A percentile compares a stretch with the other conserved stretches of the same genome.
These are phyloP conservation scores for Pseudomyrmex cubaensis DNA, from an alignment of 1,140 invertebrate species.

Conservation along the genomic window DNA sequence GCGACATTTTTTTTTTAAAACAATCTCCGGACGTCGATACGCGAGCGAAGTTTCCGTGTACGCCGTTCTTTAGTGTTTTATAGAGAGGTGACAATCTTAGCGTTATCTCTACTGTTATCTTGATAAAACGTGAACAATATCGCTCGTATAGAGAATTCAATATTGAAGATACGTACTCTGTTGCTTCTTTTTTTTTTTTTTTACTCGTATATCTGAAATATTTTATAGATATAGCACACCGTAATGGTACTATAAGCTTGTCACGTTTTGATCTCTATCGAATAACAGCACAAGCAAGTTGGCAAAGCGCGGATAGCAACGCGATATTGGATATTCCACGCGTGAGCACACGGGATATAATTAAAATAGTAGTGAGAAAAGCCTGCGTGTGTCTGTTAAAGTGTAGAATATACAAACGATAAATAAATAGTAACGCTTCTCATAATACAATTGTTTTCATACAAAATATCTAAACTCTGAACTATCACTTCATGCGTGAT, in stretches of 20 bases:
- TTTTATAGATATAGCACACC: too few relatives aligned
- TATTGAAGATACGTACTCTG: too few relatives aligned
- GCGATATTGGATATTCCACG: conserved; percentile 24
- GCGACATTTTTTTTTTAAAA: too few relatives aligned
- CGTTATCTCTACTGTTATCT: conserved; percentile 37
- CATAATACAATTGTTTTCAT: not conserved
- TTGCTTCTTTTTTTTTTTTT: not conserved
- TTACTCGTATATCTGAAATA: not conserved
- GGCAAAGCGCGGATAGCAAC: conserved; percentile 4
- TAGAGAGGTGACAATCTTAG: too few relatives aligned
- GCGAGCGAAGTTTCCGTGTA: too few relatives aligned
- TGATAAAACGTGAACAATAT: conserved; percentile 2
- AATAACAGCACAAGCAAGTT: not conserved
- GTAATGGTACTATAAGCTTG: not conserved
- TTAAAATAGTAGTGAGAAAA: not conserved
- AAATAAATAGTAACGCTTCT: not conserved
- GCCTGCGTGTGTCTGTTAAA: not conserved
- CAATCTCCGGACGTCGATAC: too few relatives aligned
- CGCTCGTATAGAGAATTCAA: too few relatives aligned
- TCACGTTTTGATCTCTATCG: conserved; percentile 20
- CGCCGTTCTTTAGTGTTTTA: too few relatives aligned
- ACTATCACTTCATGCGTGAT: conserved; percentile 13
- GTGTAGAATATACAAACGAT: conserved; percentile 11
- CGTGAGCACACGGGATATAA: not conserved
- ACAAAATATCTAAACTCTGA: conserved; percentile 2